Conservation (phyloP, 2,113 vertebrate genomes). For the Hippocampus comes region DNA sequence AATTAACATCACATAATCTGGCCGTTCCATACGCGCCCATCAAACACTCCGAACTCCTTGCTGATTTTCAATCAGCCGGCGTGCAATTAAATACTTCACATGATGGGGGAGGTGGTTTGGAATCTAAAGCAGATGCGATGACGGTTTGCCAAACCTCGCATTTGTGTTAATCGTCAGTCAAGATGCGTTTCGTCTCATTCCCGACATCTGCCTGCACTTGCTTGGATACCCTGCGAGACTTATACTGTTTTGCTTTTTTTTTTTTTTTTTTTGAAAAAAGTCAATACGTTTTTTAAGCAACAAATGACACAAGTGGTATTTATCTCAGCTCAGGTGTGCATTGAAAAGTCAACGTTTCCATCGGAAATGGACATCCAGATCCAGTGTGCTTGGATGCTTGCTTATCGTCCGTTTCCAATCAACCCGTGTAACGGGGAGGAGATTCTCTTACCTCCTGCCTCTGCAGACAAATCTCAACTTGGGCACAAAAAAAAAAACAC, state of each 20-base stretch:
- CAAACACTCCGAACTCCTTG: conserved; percentile 25
- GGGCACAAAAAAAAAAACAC: not conserved
- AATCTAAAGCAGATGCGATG: conserved; percentile 39
- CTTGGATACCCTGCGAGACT: not conserved
- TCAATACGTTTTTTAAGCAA: not conserved
- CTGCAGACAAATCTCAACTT: not conserved
- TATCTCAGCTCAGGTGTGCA: not conserved
- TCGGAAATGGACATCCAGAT: not conserved
- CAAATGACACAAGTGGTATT: not conserved
- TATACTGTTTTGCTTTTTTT: not conserved
- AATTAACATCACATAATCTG: conserved; percentile 25
- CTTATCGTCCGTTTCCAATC: not conserved
- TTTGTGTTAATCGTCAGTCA: conserved; percentile 17
- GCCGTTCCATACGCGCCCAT: conserved; percentile 14
- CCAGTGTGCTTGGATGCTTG: not conserved
- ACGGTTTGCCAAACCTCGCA: not conserved
- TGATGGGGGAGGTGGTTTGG: conserved; percentile 28
- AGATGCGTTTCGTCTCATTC: conserved; percentile 24
- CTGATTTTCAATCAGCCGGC: conserved; percentile 22
- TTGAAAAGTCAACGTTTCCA: not conserved
- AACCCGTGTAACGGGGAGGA: not conserved
- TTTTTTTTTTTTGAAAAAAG: no score
- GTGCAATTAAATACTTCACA: conserved; percentile 37
- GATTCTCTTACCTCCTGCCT: not conserved
- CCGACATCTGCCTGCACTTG: conserved; percentile 17